Evolutionary conservation across 1,140 invertebrate genomes (phyloP), one percentile per base, ranked within the genome.

Genomic region (Parasteatoda tepidariorum): DNA sequence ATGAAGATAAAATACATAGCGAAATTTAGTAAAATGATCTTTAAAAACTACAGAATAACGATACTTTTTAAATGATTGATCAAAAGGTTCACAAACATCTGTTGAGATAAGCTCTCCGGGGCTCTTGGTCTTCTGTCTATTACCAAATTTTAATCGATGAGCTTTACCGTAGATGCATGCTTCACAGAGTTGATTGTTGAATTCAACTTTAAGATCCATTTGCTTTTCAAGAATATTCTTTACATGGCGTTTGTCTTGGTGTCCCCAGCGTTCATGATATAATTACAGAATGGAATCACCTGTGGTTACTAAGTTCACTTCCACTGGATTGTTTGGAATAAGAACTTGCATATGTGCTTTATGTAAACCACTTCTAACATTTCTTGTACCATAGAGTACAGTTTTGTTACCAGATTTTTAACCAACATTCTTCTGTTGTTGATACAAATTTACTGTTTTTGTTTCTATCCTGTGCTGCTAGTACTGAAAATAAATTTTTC

Each of bases 61-160:
- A 2, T 61, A 62, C 59, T 38, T 59, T 15, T 82, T 6, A 28
- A 61, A 57, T 30, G 62, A 66, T 11, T 31, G 22, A 48, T 70
- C 33, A 41, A 85, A 75, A 24, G 73, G 61, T 30, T 28, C 70
- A 57, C 26, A 48, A 24, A 85, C 70, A 61, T 85, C 81, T 18
- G 67, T 18, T n/a, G 66, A 57, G 38, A 76, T 48, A 2, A 76
- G 61, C 33, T 61, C 41, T 6, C 57, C 84, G 18, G 48, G 57
- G 3, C 3, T 59, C 3, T 22, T 7, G 15, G 59, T 30, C n/a
- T 84, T 73, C n/a, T 28, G 9, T 26, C 31, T 84, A 28, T 13
- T 85, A 15, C 48, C 34, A 68, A 84, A 84, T 15, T 28, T 9
- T 31, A 73, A 62, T n/a, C 71, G 3, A 33, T 30, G 38, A 13